phyloP scores from a whole-genome alignment of 2,888 invertebrate species.

The Polydrusus pterygomalis region DNA sequence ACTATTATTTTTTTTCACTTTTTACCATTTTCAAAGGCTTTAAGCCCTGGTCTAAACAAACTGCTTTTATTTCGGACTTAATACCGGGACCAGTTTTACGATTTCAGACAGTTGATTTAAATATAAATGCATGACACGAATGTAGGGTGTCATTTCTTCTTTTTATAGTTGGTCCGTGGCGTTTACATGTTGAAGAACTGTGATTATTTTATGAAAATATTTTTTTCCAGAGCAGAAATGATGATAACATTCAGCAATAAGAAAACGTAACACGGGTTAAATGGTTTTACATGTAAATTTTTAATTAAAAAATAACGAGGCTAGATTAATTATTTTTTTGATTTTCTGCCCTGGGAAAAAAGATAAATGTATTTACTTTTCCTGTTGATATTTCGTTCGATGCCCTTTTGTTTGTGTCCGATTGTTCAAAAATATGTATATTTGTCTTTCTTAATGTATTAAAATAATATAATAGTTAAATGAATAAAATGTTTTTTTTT shows the following conservation, averaged over 20 bases:
- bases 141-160: no score
- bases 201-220: neutral
- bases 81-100: no score
- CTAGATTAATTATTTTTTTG: neutral
- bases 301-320: neutral
- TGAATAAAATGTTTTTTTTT: conserved; percentile 24
- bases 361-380: neutral
- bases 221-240: conserved; percentile 8
- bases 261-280: neutral
- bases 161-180: no score
- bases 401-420: conserved; percentile 10
- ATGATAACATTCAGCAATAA: neutral
- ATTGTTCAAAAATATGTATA: conserved; percentile 34
- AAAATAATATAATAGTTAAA: conserved; percentile 44
- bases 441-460: conserved; percentile 49
- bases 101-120: no score
- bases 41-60: no score
- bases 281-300: neutral
- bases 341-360: neutral
- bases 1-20: no score
- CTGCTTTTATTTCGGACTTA: no score
- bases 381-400: conserved; percentile 6
- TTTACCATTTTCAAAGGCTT: no score
- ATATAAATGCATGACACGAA: no score
- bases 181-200: neutral